phyloP scores from a whole-genome alignment of 2,888 invertebrate species.

The Hirtodrosophila alboralis region DNA sequence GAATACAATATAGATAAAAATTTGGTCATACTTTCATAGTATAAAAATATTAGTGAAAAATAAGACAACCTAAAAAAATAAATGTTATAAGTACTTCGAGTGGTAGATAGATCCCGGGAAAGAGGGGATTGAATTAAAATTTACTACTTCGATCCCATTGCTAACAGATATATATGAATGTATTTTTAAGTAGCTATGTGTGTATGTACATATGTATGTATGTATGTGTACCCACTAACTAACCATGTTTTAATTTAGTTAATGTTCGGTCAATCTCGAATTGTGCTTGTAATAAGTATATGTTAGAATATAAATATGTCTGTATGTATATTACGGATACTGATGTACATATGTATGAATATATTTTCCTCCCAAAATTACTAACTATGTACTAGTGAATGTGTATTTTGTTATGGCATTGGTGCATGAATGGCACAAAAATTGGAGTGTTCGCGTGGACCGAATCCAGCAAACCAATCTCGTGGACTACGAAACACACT shows the following conservation, averaged over 20 bases:
- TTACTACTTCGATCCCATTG: too few species aligned
- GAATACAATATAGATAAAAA: too few species aligned
- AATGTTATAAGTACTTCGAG: too few species aligned
- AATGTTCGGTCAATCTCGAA: conserved; percentile 4
- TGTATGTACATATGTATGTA: conserved; percentile 5
- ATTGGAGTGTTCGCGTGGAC: conserved; percentile 43
- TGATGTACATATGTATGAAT: conserved; percentile 12
- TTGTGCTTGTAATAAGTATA: conserved; percentile 11
- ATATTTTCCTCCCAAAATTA: conserved; percentile 24
- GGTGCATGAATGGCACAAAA: conserved; percentile 74
- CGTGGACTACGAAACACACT: conserved; percentile 36
- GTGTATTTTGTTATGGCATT: conserved; percentile 69
- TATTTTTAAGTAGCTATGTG: conserved; percentile 11
- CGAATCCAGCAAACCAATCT: conserved; percentile 18
- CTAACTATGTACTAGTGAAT: conserved; percentile 40
- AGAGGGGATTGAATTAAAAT: too few species aligned
- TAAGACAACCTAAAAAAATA: too few species aligned
- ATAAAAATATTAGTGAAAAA: too few species aligned
- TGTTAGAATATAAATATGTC: conserved; percentile 12
- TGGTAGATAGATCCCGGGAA: too few species aligned
- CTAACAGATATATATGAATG: conserved; percentile 2
- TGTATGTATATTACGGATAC: conserved; percentile 8
- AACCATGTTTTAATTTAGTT: conserved; percentile 3
- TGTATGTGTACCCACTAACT: conserved; percentile 8
- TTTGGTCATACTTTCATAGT: too few species aligned